These are phyloP conservation scores for Rynchops niger DNA, from an alignment of 2,113 vertebrate genomes.

Conservation along the genomic window DNA sequence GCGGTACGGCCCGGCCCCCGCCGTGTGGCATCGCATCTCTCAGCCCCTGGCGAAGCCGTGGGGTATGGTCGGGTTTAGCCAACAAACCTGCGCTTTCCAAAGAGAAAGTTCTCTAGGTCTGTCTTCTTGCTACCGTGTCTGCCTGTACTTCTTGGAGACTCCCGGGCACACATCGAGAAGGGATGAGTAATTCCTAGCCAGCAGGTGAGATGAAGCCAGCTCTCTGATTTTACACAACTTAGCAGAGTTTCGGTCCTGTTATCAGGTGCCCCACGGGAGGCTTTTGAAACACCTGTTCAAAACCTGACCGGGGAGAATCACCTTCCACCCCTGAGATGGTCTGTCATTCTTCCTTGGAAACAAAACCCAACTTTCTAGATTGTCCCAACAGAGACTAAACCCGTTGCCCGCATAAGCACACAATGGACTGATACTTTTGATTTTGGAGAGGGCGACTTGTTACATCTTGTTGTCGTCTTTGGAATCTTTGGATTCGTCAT, in stretches of 20 bases:
- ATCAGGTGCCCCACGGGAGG: neutral
- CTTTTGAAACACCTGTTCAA: neutral
- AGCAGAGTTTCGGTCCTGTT: accelerated
- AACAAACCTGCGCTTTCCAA: accelerated
- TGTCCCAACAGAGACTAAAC: neutral
- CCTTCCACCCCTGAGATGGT: neutral
- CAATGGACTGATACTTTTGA: accelerated
- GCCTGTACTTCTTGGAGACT: too few species aligned
- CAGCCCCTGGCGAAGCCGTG: neutral
- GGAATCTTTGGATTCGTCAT: neutral
- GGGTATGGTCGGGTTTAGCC: accelerated
- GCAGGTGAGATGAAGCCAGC: neutral
- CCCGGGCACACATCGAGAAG: accelerated
- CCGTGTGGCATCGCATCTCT: accelerated
- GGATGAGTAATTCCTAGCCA: neutral
- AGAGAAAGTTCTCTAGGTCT: neutral
- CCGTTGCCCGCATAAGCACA: neutral
- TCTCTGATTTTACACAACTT: neutral
- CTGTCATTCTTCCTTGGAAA: neutral
- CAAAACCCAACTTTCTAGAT: neutral
- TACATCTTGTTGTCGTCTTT: accelerated
- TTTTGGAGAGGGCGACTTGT: neutral
- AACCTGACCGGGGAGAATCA: neutral
- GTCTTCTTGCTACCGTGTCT: accelerated
- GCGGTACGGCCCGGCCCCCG: accelerated